A percentile compares a stretch with the other conserved stretches of the same genome.
Conservation (phyloP, 2,888 invertebrate species). For the Blastobasis adustella region DNA sequence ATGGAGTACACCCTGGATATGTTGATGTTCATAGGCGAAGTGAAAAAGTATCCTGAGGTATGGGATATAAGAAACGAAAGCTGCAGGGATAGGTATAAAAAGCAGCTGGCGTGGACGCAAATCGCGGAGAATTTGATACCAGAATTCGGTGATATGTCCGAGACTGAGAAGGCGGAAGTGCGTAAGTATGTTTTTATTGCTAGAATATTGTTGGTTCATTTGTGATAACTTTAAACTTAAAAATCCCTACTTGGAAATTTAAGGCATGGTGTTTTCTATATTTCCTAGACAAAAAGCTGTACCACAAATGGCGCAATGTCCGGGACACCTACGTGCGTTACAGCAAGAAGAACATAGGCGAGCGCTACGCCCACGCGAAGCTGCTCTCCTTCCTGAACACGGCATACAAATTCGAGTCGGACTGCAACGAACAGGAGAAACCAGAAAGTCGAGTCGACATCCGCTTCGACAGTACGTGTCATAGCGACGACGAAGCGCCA, state of each 20-base stretch:
- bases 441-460: slow-evolving; percentile 22
- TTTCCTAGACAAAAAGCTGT: slow-evolving; percentile 47
- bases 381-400: slow-evolving; percentile 44
- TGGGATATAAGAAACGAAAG: slow-evolving; percentile 46
- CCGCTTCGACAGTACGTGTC: slow-evolving; percentile 25
- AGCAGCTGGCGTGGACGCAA: slow-evolving; percentile 43
- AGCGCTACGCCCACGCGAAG: slow-evolving; percentile 45
- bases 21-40: slow-evolving; percentile 49
- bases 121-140: slow-evolving; percentile 42
- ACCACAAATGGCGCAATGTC: slow-evolving; percentile 60
- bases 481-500: slow-evolving; percentile 28
- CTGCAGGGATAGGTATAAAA: slow-evolving; percentile 30
- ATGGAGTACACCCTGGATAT: slow-evolving; percentile 40
- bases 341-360: slow-evolving; percentile 30
- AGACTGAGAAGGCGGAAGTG: slow-evolving; percentile 38
- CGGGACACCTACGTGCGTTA: slow-evolving; percentile 57
- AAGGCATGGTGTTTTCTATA: slow-evolving; percentile 7
- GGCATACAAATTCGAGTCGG: slow-evolving; percentile 34
- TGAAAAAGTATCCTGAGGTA: slow-evolving; percentile 45
- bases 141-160: slow-evolving; percentile 40
- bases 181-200: slow-evolving; percentile 36
- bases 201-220: too few species aligned
- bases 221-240: too few species aligned
- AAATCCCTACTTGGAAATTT: not conserved
- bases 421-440: slow-evolving; percentile 35